Percentiles rank a stretch among this genome's conserved stretches.
These are phyloP conservation scores for Myrmecophaga tridactyla DNA, from an alignment of 2,113 vertebrate species.

Conservation along the genomic window DNA sequence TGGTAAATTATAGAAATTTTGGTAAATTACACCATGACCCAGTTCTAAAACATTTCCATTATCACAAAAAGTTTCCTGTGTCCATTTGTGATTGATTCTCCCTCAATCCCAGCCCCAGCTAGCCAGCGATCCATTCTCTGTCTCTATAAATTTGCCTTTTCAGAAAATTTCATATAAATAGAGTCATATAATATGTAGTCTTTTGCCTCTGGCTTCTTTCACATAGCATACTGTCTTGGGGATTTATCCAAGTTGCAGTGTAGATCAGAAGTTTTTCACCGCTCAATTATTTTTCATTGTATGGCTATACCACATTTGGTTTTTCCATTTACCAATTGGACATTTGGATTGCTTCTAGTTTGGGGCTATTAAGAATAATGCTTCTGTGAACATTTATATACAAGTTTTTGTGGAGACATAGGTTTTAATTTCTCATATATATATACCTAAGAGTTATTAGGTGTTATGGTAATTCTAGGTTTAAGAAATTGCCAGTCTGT, in stretches of 20 bases:
- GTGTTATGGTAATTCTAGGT: background rate
- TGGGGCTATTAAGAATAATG: background rate
- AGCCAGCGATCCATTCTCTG: background rate
- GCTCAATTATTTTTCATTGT: background rate
- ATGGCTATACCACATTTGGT: background rate
- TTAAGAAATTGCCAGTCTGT: background rate
- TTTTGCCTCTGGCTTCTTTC: constrained; percentile 14
- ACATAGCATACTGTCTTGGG: background rate
- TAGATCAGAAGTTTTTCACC: background rate
- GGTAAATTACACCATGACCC: background rate
- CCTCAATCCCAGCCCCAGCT: background rate
- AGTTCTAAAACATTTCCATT: background rate
- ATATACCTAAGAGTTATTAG: background rate
- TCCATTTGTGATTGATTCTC: background rate
- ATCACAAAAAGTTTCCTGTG: background rate
- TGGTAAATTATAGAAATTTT: background rate
- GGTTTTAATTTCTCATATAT: background rate
- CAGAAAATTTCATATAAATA: background rate
- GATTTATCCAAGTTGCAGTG: background rate
- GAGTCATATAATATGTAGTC: background rate
- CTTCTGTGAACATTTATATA: background rate
- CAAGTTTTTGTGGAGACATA: background rate
- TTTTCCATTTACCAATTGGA: background rate
- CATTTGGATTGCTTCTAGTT: background rate
- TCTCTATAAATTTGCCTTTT: background rate